Percentiles rank a stretch among this genome's conserved stretches.
Evolutionary conservation across 1,140 invertebrate species (phyloP).

Genomic region (Formica selysi): DNA sequence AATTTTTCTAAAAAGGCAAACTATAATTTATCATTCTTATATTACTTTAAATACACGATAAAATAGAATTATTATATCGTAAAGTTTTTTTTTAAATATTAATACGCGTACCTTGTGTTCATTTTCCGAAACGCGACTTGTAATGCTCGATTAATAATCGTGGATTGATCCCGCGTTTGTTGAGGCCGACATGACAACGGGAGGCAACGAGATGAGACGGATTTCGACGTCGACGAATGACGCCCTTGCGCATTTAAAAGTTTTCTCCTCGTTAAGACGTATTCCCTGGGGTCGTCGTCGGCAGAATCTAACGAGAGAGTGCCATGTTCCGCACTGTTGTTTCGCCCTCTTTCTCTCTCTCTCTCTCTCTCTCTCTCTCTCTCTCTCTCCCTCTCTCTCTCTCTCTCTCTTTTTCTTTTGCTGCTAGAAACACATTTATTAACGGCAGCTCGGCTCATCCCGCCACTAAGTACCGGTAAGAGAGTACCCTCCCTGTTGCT

Average conservation of each 20-base stretch:
- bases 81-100: not conserved
- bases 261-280: slow-evolving; percentile 83
- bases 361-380: no score
- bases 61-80: no score
- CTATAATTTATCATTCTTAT: no score
- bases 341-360: slow-evolving; percentile 19
- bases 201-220: slow-evolving; percentile 53
- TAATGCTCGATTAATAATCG: slow-evolving; percentile 24
- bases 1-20: no score
- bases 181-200: not conserved
- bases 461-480: slow-evolving; percentile 72
- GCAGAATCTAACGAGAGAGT: slow-evolving; percentile 64
- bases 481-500: slow-evolving; percentile 67
- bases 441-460: slow-evolving; percentile 78
- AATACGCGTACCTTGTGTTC: not conserved
- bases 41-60: no score
- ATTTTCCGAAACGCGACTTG: not conserved
- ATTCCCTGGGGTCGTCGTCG: slow-evolving; percentile 78
- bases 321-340: slow-evolving; percentile 44
- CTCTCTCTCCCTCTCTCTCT: not conserved
- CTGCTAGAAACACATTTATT: slow-evolving; percentile 84
- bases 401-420: slow-evolving; percentile 25
- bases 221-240: slow-evolving; percentile 69
- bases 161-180: slow-evolving; percentile 19
- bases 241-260: slow-evolving; percentile 80